Evolutionary conservation across 2,888 invertebrate genomes (phyloP).

Genomic region (Strigamia crassipes): DNA sequence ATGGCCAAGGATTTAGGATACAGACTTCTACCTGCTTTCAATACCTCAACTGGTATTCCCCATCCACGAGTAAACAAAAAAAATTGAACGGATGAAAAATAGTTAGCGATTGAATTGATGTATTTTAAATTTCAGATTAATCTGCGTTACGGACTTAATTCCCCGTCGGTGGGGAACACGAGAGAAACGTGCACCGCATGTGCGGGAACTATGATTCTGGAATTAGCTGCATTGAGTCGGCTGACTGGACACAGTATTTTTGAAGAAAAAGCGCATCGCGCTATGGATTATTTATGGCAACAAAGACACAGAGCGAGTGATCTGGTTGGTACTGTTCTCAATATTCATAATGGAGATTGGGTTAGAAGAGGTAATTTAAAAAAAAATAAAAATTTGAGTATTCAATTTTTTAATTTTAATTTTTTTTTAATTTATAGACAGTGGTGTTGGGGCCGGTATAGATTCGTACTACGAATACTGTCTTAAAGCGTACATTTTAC

Average conservation of each 20-base stretch:
- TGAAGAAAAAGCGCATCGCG: slow-evolving; percentile 90
- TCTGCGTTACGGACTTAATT: slow-evolving; percentile 79
- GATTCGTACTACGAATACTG: slow-evolving; percentile 99
- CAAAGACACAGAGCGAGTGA: slow-evolving; percentile 88
- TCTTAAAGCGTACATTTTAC: slow-evolving; percentile 92
- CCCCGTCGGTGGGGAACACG: slow-evolving; percentile 72
- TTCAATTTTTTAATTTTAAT: no score
- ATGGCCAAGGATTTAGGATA: slow-evolving; percentile 93
- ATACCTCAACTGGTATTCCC: slow-evolving; percentile 95
- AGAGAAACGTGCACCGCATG: slow-evolving; percentile 97
- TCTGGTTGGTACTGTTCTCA: slow-evolving; percentile 95
- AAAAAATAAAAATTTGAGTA: not conserved
- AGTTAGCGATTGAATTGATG: not conserved
- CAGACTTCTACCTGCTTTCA: slow-evolving; percentile 94
- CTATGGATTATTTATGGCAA: slow-evolving; percentile 97
- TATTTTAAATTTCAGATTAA: slow-evolving; percentile 67
- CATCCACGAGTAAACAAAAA: slow-evolving; percentile 76
- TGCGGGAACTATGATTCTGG: slow-evolving; percentile 95
- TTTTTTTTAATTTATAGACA: slow-evolving; percentile 65
- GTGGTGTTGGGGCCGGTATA: slow-evolving; percentile 98
- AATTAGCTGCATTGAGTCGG: slow-evolving; percentile 94
- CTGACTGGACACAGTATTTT: slow-evolving; percentile 87
- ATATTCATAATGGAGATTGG: slow-evolving; percentile 99
- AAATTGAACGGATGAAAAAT: not conserved
- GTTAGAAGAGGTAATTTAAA: slow-evolving; percentile 69